Evolutionary conservation across 2,888 invertebrate genomes (phyloP).

Genomic region (Protodeltote pygarga): DNA sequence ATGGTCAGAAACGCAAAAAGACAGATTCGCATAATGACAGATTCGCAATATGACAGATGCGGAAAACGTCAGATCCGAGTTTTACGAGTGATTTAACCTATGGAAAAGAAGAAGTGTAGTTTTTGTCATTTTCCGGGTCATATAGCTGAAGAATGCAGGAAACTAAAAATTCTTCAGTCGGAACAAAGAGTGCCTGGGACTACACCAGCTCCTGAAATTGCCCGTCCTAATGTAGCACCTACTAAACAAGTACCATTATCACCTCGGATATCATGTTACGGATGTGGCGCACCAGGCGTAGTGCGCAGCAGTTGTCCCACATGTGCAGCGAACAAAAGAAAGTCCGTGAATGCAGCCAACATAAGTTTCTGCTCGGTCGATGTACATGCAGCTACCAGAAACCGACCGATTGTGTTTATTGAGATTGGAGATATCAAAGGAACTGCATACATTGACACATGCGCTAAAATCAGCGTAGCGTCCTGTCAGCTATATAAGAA

Average conservation of each 20-base stretch:
- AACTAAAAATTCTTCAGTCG: background rate
- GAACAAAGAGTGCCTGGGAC: background rate
- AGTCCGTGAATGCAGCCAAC: background rate
- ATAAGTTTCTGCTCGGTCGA: constrained; percentile 9
- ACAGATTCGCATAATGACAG: too few relatives aligned
- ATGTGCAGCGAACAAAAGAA: constrained; percentile 3
- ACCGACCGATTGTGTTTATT: constrained; percentile 3
- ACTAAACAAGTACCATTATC: background rate
- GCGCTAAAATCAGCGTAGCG: constrained; percentile 19
- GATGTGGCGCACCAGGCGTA: constrained; percentile 26
- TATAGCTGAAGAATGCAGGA: background rate
- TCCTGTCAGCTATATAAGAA: constrained; percentile 4
- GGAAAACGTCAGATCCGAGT: too few relatives aligned
- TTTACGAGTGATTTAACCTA: too few relatives aligned
- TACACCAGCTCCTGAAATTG: background rate
- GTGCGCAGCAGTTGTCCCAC: constrained; percentile 23
- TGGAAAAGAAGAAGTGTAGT: background rate
- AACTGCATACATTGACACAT: constrained; percentile 14
- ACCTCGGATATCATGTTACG: constrained; percentile 24
- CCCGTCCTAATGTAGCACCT: background rate
- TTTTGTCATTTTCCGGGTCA: constrained; percentile 6
- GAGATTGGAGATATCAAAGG: constrained; percentile 2
- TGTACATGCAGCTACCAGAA: background rate
- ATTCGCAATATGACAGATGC: too few relatives aligned
- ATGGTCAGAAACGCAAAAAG: too few relatives aligned